phyloP scores from a whole-genome alignment of 2,888 invertebrate genomes.

The Nyleta sp. region DNA sequence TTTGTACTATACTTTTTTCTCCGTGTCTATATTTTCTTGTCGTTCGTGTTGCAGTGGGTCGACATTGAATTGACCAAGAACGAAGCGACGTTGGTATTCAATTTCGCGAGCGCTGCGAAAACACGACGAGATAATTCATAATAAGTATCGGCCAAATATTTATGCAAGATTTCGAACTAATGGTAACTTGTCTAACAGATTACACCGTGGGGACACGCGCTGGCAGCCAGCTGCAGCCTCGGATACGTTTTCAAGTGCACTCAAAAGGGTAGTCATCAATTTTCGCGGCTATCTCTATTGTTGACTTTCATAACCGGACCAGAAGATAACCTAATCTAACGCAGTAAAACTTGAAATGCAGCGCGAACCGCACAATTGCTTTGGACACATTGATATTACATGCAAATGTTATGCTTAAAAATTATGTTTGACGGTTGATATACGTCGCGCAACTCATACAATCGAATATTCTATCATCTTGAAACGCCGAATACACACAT shows the following conservation, averaged over 20 bases:
- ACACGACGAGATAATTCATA: slow-evolving; percentile 18
- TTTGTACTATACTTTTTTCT: no score
- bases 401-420: slow-evolving; percentile 45
- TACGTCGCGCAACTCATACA: not conserved
- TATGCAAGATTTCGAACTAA: slow-evolving; percentile 38
- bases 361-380: slow-evolving; percentile 46
- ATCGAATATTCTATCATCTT: not conserved
- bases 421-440: slow-evolving; percentile 7
- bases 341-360: slow-evolving; percentile 51
- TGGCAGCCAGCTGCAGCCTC: not conserved
- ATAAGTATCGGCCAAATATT: slow-evolving; percentile 42
- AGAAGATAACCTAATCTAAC: slow-evolving; percentile 52
- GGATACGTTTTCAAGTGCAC: slow-evolving; percentile 30
- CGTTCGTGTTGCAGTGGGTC: no score
- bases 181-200: slow-evolving; percentile 31
- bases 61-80: no score
- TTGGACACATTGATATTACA: slow-evolving; percentile 43
- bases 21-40: no score
- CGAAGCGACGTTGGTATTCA: no score
- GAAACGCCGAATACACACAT: no score
- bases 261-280: slow-evolving; percentile 51
- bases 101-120: slow-evolving; percentile 9
- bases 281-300: slow-evolving; percentile 52
- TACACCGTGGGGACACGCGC: slow-evolving; percentile 35
- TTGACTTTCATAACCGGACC: slow-evolving; percentile 57